Percentiles rank a stretch among this genome's conserved stretches.
Conservation (phyloP, 2,888 invertebrate species). For the Pseudococcus jackbeardsleyi region DNA sequence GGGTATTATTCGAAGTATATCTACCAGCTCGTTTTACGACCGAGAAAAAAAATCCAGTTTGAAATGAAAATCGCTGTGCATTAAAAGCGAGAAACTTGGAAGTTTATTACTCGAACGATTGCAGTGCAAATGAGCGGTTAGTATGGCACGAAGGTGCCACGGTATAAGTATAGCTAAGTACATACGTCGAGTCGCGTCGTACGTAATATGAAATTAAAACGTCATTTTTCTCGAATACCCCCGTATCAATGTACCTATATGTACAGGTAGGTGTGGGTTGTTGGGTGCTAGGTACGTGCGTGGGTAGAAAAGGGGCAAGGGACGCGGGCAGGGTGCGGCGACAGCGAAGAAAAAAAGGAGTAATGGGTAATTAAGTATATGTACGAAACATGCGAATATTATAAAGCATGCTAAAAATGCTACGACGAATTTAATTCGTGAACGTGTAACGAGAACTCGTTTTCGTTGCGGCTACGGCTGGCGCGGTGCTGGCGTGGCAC, state of each 20-base stretch:
- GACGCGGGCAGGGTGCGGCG: neutral
- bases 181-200: neutral
- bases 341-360: neutral
- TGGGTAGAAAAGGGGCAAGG: neutral
- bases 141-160: neutral
- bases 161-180: neutral
- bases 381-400: slow-evolving; percentile 50
- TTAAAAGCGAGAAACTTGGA: neutral
- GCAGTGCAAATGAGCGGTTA: slow-evolving; percentile 31
- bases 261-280: neutral
- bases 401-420: slow-evolving; percentile 37
- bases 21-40: too few relatives aligned
- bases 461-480: too few relatives aligned
- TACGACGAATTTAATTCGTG: slow-evolving; percentile 36
- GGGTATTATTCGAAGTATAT: too few relatives aligned
- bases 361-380: slow-evolving; percentile 30
- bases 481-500: too few relatives aligned
- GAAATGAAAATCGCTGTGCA: neutral
- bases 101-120: neutral
- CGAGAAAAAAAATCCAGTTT: neutral
- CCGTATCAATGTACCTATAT: neutral
- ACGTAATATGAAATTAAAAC: slow-evolving; percentile 37
- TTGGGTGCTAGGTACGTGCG: neutral
- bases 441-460: slow-evolving; percentile 20
- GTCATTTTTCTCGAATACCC: slow-evolving; percentile 49